These are phyloP conservation scores for Branchellion lobata DNA, from an alignment of 2,888 invertebrate species.

Conservation along the genomic window DNA sequence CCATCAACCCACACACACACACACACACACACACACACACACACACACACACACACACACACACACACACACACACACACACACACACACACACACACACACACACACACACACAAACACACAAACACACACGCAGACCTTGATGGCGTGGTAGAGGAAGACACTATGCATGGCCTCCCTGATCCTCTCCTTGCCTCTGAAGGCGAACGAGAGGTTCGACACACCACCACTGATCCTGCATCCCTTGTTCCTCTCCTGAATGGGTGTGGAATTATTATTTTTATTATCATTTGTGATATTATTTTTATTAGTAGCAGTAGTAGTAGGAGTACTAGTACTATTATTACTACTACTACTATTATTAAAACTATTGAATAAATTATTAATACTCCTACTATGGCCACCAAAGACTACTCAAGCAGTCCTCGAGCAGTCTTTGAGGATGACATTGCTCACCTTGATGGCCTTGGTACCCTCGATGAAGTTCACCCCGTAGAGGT, in stretches of 20 bases:
- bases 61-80: too few relatives aligned
- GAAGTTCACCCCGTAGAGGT: constrained; percentile 65
- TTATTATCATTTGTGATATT: too few relatives aligned
- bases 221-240: constrained; percentile 67
- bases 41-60: too few relatives aligned
- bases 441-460: too few relatives aligned
- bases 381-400: too few relatives aligned
- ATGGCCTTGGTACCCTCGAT: constrained; percentile 65
- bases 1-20: too few relatives aligned
- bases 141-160: constrained; percentile 68
- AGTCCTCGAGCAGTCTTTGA: too few relatives aligned
- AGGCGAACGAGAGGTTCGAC: constrained; percentile 68
- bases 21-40: too few relatives aligned
- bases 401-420: too few relatives aligned
- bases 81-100: too few relatives aligned
- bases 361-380: neutral
- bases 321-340: too few relatives aligned
- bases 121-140: constrained; percentile 57
- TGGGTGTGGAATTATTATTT: neutral
- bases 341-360: neutral
- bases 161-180: constrained; percentile 68
- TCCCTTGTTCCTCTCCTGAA: constrained; percentile 62
- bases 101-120: neutral
- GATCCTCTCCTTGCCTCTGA: constrained; percentile 66
- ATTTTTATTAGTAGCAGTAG: too few relatives aligned